phyloP scores from a whole-genome alignment of 2,888 invertebrate genomes.

The Drosophila acutilabella region DNA sequence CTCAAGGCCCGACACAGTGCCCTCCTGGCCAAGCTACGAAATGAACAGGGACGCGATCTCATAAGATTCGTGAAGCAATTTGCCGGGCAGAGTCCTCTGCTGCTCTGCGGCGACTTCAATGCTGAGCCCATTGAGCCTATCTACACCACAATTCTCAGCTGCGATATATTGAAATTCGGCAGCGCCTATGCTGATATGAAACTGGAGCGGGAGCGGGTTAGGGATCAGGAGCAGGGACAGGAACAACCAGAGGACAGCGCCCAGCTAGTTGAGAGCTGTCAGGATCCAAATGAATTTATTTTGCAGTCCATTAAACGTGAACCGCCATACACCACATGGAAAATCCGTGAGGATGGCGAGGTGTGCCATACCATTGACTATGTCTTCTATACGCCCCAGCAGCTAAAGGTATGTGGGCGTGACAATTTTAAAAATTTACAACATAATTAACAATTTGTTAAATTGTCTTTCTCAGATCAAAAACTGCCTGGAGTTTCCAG shows the following conservation, averaged over 20 bases:
- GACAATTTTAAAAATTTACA: neutral
- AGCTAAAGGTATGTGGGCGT: slow-evolving; percentile 86
- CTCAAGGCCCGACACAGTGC: slow-evolving; percentile 90
- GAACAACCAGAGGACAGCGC: slow-evolving; percentile 25
- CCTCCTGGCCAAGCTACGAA: slow-evolving; percentile 88
- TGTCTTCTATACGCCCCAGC: slow-evolving; percentile 88
- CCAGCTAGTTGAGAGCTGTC: slow-evolving; percentile 23
- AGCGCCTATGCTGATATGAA: slow-evolving; percentile 86
- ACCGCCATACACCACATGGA: slow-evolving; percentile 92
- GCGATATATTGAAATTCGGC: slow-evolving; percentile 84
- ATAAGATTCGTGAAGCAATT: slow-evolving; percentile 86
- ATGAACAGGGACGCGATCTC: slow-evolving; percentile 90
- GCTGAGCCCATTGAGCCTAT: slow-evolving; percentile 90
- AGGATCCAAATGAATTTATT: slow-evolving; percentile 64
- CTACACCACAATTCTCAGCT: slow-evolving; percentile 87
- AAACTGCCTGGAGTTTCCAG: slow-evolving; percentile 86
- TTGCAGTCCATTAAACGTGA: slow-evolving; percentile 86
- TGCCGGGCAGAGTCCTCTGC: slow-evolving; percentile 86
- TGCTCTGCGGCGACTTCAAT: slow-evolving; percentile 92
- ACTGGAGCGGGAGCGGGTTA: slow-evolving; percentile 60
- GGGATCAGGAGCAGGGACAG: slow-evolving; percentile 33
- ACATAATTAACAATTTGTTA: neutral
- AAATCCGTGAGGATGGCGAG: slow-evolving; percentile 89
- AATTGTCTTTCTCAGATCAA: slow-evolving; percentile 74
- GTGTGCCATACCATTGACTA: slow-evolving; percentile 91